A percentile compares a stretch with the other conserved stretches of the same genome.
These are phyloP conservation scores for Caenorhabditis doughertyi DNA, from an alignment of 2,888 invertebrate species.

Conservation along the genomic window DNA sequence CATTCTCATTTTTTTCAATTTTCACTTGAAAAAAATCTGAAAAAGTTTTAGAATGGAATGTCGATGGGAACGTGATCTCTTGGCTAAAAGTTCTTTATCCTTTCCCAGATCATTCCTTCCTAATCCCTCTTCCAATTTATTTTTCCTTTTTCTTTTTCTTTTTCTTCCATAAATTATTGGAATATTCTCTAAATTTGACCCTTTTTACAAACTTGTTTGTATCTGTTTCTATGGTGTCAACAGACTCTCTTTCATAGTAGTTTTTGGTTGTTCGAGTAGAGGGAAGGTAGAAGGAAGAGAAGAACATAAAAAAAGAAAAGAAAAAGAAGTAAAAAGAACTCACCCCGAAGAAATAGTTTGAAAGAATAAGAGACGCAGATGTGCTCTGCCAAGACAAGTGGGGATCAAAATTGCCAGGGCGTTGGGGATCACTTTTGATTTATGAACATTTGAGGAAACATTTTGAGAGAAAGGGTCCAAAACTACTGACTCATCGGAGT, in stretches of 20 bases:
- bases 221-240: slow-evolving; percentile 55
- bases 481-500: slow-evolving; percentile 38
- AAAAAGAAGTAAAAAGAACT: slow-evolving; percentile 34
- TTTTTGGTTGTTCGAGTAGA: slow-evolving; percentile 27
- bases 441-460: slow-evolving; percentile 56
- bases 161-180: background rate
- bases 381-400: background rate
- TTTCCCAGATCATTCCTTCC: background rate
- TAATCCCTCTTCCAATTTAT: background rate
- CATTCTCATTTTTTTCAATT: background rate
- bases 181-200: background rate
- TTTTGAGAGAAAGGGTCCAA: slow-evolving; percentile 7
- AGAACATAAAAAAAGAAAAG: slow-evolving; percentile 19
- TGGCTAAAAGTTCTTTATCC: background rate
- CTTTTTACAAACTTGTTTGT: slow-evolving; percentile 14
- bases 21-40: too few species aligned
- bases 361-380: slow-evolving; percentile 20
- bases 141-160: background rate
- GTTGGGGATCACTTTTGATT: slow-evolving; percentile 60
- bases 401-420: slow-evolving; percentile 49
- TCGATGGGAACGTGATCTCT: too few species aligned
- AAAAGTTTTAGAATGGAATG: too few species aligned
- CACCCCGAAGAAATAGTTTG: slow-evolving; percentile 16
- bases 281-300: background rate
- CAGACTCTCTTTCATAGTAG: slow-evolving; percentile 9